phyloP scores from a whole-genome alignment of 2,113 vertebrate species.

The Petrocephalus microphthalmus region DNA sequence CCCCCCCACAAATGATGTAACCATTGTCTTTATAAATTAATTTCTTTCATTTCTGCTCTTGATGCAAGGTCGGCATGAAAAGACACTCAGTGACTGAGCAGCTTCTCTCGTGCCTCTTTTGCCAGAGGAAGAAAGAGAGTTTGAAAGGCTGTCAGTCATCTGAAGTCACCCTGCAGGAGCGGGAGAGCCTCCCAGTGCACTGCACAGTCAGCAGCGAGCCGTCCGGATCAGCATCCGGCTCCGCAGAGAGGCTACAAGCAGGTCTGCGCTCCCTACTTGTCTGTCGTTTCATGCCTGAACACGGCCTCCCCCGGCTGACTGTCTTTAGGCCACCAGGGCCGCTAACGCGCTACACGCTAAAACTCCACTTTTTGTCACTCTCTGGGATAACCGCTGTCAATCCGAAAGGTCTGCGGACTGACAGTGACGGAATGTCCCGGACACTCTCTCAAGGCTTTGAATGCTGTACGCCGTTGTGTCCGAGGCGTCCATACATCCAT shows the following conservation, averaged over 20 bases:
- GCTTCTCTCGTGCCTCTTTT: constrained; percentile 28
- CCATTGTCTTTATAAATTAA: constrained; percentile 47
- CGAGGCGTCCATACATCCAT: not conserved
- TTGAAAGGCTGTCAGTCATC: constrained; percentile 43
- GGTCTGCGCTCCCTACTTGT: not conserved
- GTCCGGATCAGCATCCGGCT: not conserved
- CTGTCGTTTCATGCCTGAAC: not conserved
- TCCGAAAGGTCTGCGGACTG: not conserved
- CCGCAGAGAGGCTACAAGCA: not conserved
- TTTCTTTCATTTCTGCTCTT: constrained; percentile 39
- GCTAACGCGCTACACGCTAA: not conserved
- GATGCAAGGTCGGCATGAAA: constrained; percentile 24
- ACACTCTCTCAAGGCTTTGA: not conserved
- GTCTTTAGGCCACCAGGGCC: not conserved
- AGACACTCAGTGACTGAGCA: constrained; percentile 33
- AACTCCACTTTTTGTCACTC: constrained; percentile 1
- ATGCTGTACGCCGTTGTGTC: no score
- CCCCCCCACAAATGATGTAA: constrained; percentile 31
- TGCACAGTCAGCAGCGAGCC: constrained; percentile 34
- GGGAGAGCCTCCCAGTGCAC: constrained; percentile 9
- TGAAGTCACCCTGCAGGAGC: constrained; percentile 36
- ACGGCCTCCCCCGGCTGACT: not conserved
- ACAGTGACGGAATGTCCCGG: not conserved
- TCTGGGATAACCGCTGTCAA: not conserved
- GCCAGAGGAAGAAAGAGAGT: constrained; percentile 27